Evolutionary conservation across 1,140 invertebrate species (phyloP).

Genomic region (Ephestia elutella): DNA sequence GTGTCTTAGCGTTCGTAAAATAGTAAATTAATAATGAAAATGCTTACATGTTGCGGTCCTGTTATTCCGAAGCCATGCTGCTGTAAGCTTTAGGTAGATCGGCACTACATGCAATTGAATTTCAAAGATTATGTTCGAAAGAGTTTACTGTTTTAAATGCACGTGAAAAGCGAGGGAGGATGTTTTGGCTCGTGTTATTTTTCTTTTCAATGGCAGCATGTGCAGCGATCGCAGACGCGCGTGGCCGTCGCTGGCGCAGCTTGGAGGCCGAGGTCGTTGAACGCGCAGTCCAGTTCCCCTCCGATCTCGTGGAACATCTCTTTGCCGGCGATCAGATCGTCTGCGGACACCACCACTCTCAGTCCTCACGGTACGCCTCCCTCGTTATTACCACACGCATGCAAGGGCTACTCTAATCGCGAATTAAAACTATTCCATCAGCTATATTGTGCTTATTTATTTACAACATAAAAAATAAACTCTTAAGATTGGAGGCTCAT

Average conservation of each 20-base stretch:
- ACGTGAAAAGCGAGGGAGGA: conserved; percentile 28
- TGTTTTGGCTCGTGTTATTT: neutral
- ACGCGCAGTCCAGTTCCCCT: conserved; percentile 97
- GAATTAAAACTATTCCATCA: conserved; percentile 57
- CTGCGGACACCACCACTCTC: conserved; percentile 76
- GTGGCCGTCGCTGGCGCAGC: conserved; percentile 15
- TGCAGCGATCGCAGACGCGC: conserved; percentile 51
- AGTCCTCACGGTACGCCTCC: conserved; percentile 19
- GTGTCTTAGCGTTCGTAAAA: neutral
- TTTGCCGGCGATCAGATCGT: conserved; percentile 98
- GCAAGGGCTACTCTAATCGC: conserved; percentile 10
- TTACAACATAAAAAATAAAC: conserved; percentile 36
- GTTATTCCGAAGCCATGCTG: conserved; percentile 70
- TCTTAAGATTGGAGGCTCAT: conserved; percentile 10
- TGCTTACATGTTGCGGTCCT: conserved; percentile 63
- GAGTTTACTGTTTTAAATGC: conserved; percentile 41
- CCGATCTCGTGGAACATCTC: conserved; percentile 98
- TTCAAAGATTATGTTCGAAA: conserved; percentile 10
- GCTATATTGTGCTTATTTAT: conserved; percentile 55
- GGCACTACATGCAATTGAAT: conserved; percentile 31
- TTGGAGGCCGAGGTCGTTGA: conserved; percentile 85
- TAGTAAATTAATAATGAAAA: conserved; percentile 36
- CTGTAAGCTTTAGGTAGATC: conserved; percentile 32
- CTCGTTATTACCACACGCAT: conserved; percentile 38
- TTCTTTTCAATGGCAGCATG: conserved; percentile 60